Base-by-base conservation (phyloP, 2,888 invertebrate species). In the Drosophila paranaensis region DNA sequence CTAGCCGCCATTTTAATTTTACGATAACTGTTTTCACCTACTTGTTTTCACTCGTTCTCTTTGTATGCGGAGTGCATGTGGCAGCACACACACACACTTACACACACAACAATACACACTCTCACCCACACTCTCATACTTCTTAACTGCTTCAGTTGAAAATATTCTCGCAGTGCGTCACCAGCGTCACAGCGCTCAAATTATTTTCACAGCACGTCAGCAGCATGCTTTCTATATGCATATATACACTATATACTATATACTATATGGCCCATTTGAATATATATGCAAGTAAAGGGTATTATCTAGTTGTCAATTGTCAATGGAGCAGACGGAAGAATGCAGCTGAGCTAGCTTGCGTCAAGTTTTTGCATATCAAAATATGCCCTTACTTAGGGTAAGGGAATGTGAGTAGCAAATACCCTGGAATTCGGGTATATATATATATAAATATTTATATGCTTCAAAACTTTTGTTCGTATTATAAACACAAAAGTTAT, bases 21-120 rank as follows among this genome's bases (percentile, higher is more conserved):
- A 89, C 86, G 89, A 88, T 89, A 89, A 88, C 85, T 77, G 82
- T 85, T 88, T 88, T 90, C 88, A 90, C 90, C 86, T 84, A 86
- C 90, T 89, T 90, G 77, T 71, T 55, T 57, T 35, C 39, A 56
- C 58, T 46, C 51, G 54, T 39, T 48, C 58, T 35, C 48, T 54
- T 16, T 51, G 55, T 58, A 37, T 30, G 65, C 50, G 57, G 42
- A 78, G 55, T 76, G 76, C 76, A 76, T 73, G 74, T 78, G 56
- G 62, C 45, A 33, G 35, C 43, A 45, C 55, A 51, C 14, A 61
- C 60, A 16, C 9, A 16, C n/a, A 56, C 63, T 62, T 53, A 50
- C n/a, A 55, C 56, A 54, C 50, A 37, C 37, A 46, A 33, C 10
- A 20, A 39, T 13, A 45, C 20, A 33, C 30, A 9, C 30, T 6